A percentile compares a stretch with the other conserved stretches of the same genome.
phyloP scores from a whole-genome alignment of 2,888 invertebrate species.

The Xestia rhomboidea region DNA sequence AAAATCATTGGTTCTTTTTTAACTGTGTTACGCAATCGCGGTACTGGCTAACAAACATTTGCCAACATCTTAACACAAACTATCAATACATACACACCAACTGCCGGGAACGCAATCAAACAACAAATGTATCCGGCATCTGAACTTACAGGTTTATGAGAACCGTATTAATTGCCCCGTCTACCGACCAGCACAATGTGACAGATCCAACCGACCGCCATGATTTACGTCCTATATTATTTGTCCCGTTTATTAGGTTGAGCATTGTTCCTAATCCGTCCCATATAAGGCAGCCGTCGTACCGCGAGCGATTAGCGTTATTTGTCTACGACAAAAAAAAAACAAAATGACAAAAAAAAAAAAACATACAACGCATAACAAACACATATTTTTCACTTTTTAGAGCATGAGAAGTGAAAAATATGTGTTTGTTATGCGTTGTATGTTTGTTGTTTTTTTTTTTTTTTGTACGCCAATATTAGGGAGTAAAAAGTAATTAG shows the following conservation, averaged over 20 bases:
- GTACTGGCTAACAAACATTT: not conserved
- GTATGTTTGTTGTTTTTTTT: no score
- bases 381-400: no score
- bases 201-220: conserved; percentile 49
- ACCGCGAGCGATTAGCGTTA: not conserved
- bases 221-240: conserved; percentile 61
- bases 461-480: no score
- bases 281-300: not conserved
- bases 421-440: no score
- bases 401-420: no score
- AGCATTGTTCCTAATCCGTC: conserved; percentile 43
- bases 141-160: conserved; percentile 46
- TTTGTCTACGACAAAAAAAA: no score
- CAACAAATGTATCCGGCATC: conserved; percentile 42
- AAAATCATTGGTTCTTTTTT: no score
- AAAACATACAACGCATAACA: no score
- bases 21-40: not conserved
- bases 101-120: conserved; percentile 13
- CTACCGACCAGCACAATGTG: conserved; percentile 46
- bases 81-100: not conserved
- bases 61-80: not conserved
- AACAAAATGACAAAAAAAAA: no score
- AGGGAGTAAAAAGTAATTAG: no score
- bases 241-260: conserved; percentile 40
- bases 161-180: conserved; percentile 51